Base-by-base conservation (phyloP, 1,140 invertebrate genomes). In the Drosophila guanche region DNA sequence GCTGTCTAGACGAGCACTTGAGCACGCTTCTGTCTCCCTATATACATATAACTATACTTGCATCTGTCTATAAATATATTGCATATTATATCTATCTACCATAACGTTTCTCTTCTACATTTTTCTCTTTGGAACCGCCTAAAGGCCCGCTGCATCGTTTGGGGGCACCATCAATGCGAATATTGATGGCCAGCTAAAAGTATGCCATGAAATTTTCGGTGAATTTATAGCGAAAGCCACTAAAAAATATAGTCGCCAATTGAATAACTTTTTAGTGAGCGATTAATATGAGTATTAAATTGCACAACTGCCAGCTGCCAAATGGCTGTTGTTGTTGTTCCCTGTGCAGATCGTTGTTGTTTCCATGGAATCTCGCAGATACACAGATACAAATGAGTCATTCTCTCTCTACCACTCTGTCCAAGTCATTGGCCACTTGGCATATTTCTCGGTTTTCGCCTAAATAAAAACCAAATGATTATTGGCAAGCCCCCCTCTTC, bases 1-100 rank as follows among this genome's bases (percentile, higher is more conserved):
- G 43, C 50, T 14, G 78, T 81, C 78, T 76, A 80, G 78, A 81
- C 78, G 50, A 48, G 61, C 78, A 81, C 78, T 81, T 81, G 53
- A 57, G 62, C 78, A 81, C 78, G 78, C 51, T 12, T 37, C 33
- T 37, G 33, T 12, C 33, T 33, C 33, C 4, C 10, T 12, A 10
- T 37, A 37, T 37, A 33, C 10, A 33, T 12, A 12, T 8, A 33
- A 37, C 33, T 37, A 37, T 33, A 33, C 1, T 3, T 33, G 4
- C 3, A 10, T 37, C 8, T 37, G 4, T 29, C 5, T 7, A 37
- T 37, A 37, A 0, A 10, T 33, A 33, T 33, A 37, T 20, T 20
- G 16, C 16, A 20, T 20, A 20, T 20, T 37, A 12, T 37, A 37
- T 37, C 33, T 7, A 37, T 4, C 10, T 37, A 63, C 48, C 70